phyloP scores from a whole-genome alignment of 2,888 invertebrate genomes.

The Leptogaster cylindrica region DNA sequence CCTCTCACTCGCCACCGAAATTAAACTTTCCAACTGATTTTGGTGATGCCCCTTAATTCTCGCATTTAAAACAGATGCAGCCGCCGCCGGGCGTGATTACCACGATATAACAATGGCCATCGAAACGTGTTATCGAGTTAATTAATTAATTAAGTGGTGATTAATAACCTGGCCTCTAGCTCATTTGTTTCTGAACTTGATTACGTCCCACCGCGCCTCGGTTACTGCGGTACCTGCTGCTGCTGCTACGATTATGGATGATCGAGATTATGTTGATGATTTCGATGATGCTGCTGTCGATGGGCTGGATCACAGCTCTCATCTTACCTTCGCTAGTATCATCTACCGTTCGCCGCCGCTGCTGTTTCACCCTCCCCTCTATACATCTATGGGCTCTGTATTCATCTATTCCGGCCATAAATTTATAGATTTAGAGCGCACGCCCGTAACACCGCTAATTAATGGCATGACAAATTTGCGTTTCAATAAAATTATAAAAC shows the following conservation, averaged over 20 bases:
- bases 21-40: constrained; percentile 7
- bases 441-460: constrained; percentile 13
- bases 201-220: background rate
- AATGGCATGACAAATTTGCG: constrained; percentile 22
- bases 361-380: background rate
- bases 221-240: background rate
- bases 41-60: background rate
- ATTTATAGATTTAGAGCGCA: constrained; percentile 23
- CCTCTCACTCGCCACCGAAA: too few relatives aligned
- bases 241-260: background rate
- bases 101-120: background rate
- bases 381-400: too few relatives aligned
- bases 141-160: constrained; percentile 32
- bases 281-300: too few relatives aligned
- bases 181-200: constrained; percentile 10
- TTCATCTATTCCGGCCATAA: constrained; percentile 5
- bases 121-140: background rate
- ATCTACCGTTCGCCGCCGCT: background rate
- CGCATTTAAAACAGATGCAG: background rate
- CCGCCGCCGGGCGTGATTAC: background rate
- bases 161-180: constrained; percentile 12
- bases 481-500: constrained; percentile 33
- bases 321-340: background rate
- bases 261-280: too few relatives aligned
- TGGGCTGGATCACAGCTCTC: background rate